Conservation (phyloP, 2,888 invertebrate genomes). For the Hofmannophila pseudospretella region DNA sequence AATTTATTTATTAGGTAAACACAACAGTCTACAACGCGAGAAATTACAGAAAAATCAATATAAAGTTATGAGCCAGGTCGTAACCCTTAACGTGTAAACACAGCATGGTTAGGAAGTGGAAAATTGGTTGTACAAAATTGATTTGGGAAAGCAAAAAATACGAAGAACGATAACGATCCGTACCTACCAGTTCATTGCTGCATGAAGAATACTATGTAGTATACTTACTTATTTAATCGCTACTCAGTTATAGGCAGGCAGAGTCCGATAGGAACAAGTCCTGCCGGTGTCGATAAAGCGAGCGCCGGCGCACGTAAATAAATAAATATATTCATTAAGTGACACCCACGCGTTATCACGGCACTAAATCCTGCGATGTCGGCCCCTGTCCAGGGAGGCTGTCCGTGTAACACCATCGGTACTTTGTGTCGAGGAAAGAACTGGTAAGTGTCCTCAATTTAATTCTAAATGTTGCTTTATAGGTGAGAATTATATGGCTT, state of each 20-base stretch:
- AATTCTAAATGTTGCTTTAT: slow-evolving; percentile 6
- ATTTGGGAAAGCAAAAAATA: no score
- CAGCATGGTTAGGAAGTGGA: no score
- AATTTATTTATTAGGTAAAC: no score
- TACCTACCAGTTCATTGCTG: no score
- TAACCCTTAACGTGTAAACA: no score
- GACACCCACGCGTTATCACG: slow-evolving; percentile 73
- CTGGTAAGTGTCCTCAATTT: slow-evolving; percentile 23
- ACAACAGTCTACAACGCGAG: no score
- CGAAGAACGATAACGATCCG: no score
- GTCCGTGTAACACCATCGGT: slow-evolving; percentile 26
- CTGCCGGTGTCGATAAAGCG: slow-evolving; percentile 24
- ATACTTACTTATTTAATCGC: slow-evolving; percentile 23
- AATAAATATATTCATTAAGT: slow-evolving; percentile 76
- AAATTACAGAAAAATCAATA: no score
- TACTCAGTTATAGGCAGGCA: slow-evolving; percentile 19
- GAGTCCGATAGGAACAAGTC: slow-evolving; percentile 40
- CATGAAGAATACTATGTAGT: no score
- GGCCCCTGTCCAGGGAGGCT: slow-evolving; percentile 56
- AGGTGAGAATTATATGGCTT: no score
- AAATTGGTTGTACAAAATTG: no score
- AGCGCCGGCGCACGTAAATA: slow-evolving; percentile 49
- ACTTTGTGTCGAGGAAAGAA: slow-evolving; percentile 42
- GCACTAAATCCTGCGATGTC: slow-evolving; percentile 69
- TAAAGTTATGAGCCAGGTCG: no score